Base-by-base conservation (phyloP, 2,113 vertebrate species). In the Corydoras sp. region DNA sequence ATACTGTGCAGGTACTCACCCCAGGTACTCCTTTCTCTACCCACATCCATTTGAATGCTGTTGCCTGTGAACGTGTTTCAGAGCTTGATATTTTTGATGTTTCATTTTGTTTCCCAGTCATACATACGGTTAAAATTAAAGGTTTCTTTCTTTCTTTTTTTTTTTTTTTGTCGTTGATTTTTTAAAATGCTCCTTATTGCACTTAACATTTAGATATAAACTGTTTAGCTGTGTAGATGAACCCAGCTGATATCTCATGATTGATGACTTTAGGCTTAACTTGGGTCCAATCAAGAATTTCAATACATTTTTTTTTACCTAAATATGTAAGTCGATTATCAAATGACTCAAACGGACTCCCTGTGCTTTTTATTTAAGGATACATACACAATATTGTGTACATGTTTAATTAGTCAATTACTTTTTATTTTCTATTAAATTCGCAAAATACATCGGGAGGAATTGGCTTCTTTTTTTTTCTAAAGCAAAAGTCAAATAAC, bases 11-110 rank as follows among this genome's bases (percentile, higher is more conserved):
- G 96, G 96, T 99, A 99, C 92, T 97, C 93, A 94, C 92, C 93
- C 18, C 93, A 98, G 95, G 96, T 98, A 97, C 94, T 97, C 95
- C 97, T 99, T 98, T 99, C 95, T 98, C 92, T 97, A 98, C 95
- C 94, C 94, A 96, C 94, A 95, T 98, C 95, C 92, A 95, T 93
- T 95, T 98, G 93, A 98, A 97, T 98, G 93, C 94, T 96, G 89
- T 98, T 97, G 92, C 94, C 94, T 97, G 94, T 97, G 90, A 93
- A 93, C 80, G 68, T 85, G 80, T 76, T 85, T 81, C 77, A 92
- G 92, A 92, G 91, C 87, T 93, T 92, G 91, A 90, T 90, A 91
- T 89, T 86, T 92, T 88, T 88, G 87, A 81, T 24, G 18, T 24
- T 87, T 72, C 80, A 15, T 58, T 74, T 58, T 63, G 14, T 88